Conservation (phyloP, 2,888 invertebrate species). For the Seira ritae region DNA sequence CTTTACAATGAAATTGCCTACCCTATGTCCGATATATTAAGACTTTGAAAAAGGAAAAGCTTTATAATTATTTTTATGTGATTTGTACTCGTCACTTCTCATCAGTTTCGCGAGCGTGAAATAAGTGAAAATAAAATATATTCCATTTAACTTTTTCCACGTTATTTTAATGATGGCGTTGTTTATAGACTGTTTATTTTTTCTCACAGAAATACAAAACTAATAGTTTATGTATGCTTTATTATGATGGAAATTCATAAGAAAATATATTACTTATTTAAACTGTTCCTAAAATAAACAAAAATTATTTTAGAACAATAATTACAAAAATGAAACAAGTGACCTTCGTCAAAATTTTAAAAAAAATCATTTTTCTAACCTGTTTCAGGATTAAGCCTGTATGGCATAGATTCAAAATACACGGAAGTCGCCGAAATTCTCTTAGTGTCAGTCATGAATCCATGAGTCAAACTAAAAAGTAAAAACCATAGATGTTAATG, state of each 20-base stretch:
- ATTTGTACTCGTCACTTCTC: constrained; percentile 54
- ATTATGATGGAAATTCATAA: no score
- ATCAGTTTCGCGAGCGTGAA: neutral
- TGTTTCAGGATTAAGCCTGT: constrained; percentile 83
- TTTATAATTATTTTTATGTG: constrained; percentile 61
- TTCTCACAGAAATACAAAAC: no score
- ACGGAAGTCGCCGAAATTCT: constrained; percentile 97
- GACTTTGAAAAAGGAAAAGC: constrained; percentile 15
- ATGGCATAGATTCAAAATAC: constrained; percentile 99
- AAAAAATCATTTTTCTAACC: constrained; percentile 75
- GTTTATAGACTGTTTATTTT: no score
- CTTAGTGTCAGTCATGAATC: constrained; percentile 91
- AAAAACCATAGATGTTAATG: neutral
- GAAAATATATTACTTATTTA: no score
- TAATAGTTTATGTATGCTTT: no score
- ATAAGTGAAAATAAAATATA: neutral
- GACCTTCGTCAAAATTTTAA: no score
- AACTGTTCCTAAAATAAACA: no score
- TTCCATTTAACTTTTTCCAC: no score
- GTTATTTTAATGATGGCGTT: no score
- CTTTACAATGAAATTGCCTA: no score
- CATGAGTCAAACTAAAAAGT: constrained; percentile 82
- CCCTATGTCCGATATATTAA: neutral
- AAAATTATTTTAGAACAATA: neutral
- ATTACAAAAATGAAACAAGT: no score